Evolutionary conservation across 2,888 invertebrate genomes (phyloP).

Genomic region (Gastrophysa polygoni): DNA sequence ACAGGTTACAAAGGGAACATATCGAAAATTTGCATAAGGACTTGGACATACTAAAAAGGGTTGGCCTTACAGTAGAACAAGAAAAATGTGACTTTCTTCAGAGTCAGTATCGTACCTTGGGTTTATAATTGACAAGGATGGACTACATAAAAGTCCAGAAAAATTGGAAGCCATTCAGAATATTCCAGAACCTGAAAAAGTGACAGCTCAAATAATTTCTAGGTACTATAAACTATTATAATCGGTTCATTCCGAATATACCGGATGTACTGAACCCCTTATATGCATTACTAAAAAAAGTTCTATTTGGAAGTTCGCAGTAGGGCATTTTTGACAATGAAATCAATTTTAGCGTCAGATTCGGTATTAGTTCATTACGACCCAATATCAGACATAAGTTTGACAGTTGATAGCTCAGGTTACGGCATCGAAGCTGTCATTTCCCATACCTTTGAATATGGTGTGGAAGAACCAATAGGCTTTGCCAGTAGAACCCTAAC

Average conservation of each 20-base stretch:
- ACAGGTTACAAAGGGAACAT: constrained; percentile 29
- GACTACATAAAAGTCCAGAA: constrained; percentile 23
- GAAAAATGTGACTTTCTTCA: constrained; percentile 43
- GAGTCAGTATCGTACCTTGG: constrained; percentile 44
- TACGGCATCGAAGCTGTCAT: background rate
- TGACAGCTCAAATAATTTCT: constrained; percentile 12
- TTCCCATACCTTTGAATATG: background rate
- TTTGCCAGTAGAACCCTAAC: background rate
- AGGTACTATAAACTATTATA: constrained; percentile 3
- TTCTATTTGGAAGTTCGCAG: background rate
- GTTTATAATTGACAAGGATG: constrained; percentile 29
- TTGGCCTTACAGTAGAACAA: constrained; percentile 40
- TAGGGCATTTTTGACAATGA: background rate
- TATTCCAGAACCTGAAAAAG: constrained; percentile 9
- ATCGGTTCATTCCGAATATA: background rate
- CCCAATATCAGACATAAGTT: background rate
- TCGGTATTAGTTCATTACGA: background rate
- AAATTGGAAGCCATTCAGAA: constrained; percentile 22
- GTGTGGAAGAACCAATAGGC: background rate
- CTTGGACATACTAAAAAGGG: constrained; percentile 27
- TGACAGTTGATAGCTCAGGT: background rate
- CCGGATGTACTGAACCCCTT: constrained; percentile 8
- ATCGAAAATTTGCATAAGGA: constrained; percentile 28
- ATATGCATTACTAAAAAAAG: constrained; percentile 9
- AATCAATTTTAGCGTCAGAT: background rate